phyloP scores from a whole-genome alignment of 2,888 invertebrate species.

The Chloromyia formosa region DNA sequence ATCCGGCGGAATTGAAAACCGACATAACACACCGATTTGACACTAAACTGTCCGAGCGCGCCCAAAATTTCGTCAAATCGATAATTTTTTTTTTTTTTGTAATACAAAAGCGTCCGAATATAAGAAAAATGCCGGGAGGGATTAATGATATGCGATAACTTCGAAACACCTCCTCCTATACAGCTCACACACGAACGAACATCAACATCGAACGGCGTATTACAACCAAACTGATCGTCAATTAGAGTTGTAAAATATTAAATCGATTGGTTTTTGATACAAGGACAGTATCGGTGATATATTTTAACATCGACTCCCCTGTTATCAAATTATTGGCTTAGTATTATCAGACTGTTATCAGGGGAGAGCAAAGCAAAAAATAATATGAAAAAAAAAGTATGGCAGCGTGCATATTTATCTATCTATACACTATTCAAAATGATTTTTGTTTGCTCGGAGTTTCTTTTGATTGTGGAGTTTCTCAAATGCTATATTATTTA shows the following conservation, averaged over 20 bases:
- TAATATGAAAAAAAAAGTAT: slow-evolving; percentile 5
- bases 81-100: neutral
- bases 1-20: slow-evolving; percentile 18
- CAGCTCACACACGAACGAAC: neutral
- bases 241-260: slow-evolving; percentile 38
- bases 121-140: neutral
- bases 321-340: slow-evolving; percentile 33
- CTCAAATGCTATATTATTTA: slow-evolving; percentile 30
- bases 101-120: neutral
- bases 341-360: slow-evolving; percentile 37
- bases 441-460: slow-evolving; percentile 39
- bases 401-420: slow-evolving; percentile 32
- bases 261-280: slow-evolving; percentile 44
- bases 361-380: too few relatives aligned
- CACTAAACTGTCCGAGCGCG: neutral
- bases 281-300: slow-evolving; percentile 40
- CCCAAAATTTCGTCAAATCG: too few relatives aligned
- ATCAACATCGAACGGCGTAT: slow-evolving; percentile 27
- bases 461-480: slow-evolving; percentile 35
- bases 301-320: slow-evolving; percentile 31
- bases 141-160: neutral
- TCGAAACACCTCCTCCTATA: neutral
- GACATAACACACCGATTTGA: slow-evolving; percentile 25
- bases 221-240: slow-evolving; percentile 36
- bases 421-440: neutral